Conservation (phyloP, 2,113 vertebrate species). For the Rhegmatorhina hoffmannsi region DNA sequence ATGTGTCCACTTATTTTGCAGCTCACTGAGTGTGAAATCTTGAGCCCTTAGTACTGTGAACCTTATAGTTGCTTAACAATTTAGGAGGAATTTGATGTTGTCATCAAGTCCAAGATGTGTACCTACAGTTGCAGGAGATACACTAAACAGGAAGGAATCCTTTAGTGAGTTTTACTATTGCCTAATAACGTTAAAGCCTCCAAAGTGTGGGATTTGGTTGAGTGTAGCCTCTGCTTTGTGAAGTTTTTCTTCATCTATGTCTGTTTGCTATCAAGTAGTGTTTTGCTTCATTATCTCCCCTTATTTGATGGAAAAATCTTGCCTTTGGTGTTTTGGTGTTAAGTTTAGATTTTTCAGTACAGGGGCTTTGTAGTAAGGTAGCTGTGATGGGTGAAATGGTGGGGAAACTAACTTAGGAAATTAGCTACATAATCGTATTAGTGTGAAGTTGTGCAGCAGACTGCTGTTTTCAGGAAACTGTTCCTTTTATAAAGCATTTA, state of each 20-base stretch:
- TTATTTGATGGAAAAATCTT: not conserved
- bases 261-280: not conserved
- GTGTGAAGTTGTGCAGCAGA: slow-evolving; percentile 83
- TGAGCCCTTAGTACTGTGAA: slow-evolving; percentile 46
- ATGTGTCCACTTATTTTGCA: slow-evolving; percentile 41
- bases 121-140: slow-evolving; percentile 38
- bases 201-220: not conserved
- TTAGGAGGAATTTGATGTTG: slow-evolving; percentile 63
- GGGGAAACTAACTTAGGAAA: slow-evolving; percentile 90
- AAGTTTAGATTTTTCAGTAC: slow-evolving; percentile 48
- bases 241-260: not conserved
- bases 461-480: slow-evolving; percentile 82
- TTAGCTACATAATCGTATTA: slow-evolving; percentile 93
- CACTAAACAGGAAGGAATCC: slow-evolving; percentile 1
- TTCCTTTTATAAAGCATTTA: slow-evolving; percentile 80
- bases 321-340: slow-evolving; percentile 48
- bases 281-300: slow-evolving; percentile 45
- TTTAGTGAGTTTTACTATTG: slow-evolving; percentile 15
- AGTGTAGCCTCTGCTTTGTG: not conserved
- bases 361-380: slow-evolving; percentile 66
- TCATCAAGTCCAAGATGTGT: slow-evolving; percentile 24
- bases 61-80: slow-evolving; percentile 49
- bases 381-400: slow-evolving; percentile 87
- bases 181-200: not conserved
- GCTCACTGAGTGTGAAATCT: slow-evolving; percentile 56